Conservation (phyloP, 2,113 vertebrate species). For the Scortum barcoo region DNA sequence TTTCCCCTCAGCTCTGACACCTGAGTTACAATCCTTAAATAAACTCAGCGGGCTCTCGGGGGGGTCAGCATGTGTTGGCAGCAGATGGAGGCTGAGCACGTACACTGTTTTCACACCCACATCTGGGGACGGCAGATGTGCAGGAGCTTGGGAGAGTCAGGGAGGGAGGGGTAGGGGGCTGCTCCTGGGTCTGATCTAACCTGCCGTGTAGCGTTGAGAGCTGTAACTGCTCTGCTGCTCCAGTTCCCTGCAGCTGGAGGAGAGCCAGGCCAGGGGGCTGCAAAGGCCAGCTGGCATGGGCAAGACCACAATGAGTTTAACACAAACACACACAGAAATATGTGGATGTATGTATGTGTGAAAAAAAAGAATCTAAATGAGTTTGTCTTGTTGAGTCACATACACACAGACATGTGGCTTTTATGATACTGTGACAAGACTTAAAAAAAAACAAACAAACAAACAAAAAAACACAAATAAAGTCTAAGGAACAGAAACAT, state of each 20-base stretch:
- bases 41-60: neutral
- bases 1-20: neutral
- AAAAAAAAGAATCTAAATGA: neutral
- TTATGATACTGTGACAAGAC: neutral
- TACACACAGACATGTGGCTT: neutral
- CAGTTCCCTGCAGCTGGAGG: neutral
- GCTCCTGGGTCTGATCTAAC: constrained; percentile 4
- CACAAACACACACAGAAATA: neutral
- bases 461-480: neutral
- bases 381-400: neutral
- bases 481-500: neutral
- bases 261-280: neutral
- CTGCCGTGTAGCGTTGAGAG: neutral
- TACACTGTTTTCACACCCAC: constrained; percentile 9
- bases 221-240: constrained; percentile 8
- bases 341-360: neutral
- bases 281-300: neutral
- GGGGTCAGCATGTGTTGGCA: constrained; percentile 26
- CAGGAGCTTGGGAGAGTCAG: neutral
- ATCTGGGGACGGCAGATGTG: constrained; percentile 43
- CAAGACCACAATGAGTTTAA: neutral
- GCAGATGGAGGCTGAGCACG: constrained; percentile 27
- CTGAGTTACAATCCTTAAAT: constrained; percentile 17
- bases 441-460: neutral
- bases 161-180: neutral